phyloP scores from a whole-genome alignment of 2,797 vertebrate species.

The Neopelma chrysocephalum region DNA sequence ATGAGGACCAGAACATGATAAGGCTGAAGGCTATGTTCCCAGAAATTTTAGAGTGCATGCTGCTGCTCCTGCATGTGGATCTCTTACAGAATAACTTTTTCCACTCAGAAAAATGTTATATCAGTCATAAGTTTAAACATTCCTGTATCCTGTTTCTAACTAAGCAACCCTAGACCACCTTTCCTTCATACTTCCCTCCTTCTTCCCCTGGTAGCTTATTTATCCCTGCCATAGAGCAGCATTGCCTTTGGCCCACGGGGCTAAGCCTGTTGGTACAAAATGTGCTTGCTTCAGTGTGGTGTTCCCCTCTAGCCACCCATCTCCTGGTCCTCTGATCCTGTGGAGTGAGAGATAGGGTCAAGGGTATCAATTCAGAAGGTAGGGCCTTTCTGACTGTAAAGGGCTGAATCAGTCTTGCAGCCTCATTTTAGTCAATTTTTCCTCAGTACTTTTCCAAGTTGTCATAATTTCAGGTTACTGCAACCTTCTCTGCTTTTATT shows the following conservation, averaged over 20 bases:
- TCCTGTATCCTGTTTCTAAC: background rate
- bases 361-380: background rate
- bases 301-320: background rate
- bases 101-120: fast-evolving
- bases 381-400: background rate
- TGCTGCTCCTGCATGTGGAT: background rate
- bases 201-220: background rate
- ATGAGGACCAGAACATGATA: background rate
- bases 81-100: background rate
- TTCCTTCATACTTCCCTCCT: background rate
- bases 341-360: background rate
- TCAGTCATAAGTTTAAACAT: background rate
- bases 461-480: background rate
- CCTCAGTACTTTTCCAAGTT: background rate
- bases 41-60: background rate
- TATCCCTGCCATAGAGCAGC: background rate
- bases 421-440: background rate
- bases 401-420: background rate
- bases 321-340: background rate
- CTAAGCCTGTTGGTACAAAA: background rate
- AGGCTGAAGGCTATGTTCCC: background rate
- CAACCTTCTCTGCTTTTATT: background rate
- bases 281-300: background rate
- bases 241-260: background rate
- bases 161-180: background rate